Percentiles rank a stretch among this genome's conserved stretches.
Conservation (phyloP, 2,888 invertebrate species). For the Steromphala cineraria region DNA sequence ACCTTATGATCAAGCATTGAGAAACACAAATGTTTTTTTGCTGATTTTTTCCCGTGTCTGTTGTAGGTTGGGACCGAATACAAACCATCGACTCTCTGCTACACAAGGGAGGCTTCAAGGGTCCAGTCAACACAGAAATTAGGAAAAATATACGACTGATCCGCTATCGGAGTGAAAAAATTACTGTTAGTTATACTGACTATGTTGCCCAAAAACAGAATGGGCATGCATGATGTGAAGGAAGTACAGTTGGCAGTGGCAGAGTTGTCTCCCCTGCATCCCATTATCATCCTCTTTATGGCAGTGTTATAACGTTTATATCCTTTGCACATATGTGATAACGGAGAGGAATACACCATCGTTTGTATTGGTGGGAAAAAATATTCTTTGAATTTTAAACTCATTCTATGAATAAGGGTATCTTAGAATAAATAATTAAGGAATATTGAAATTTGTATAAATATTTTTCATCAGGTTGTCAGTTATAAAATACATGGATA, state of each 20-base stretch:
- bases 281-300: too few species aligned
- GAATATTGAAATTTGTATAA: too few species aligned
- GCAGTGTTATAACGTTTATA: too few species aligned
- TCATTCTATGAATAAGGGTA: too few species aligned
- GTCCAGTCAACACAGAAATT: conserved; percentile 76
- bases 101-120: conserved; percentile 97
- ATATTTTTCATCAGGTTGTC: too few species aligned
- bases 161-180: conserved; percentile 96
- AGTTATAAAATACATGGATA: too few species aligned
- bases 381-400: too few species aligned
- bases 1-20: too few species aligned
- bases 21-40: too few species aligned
- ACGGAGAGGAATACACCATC: neutral
- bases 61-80: conserved; percentile 96
- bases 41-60: neutral
- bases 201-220: conserved; percentile 69
- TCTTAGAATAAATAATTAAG: too few species aligned
- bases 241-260: conserved; percentile 50
- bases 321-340: neutral
- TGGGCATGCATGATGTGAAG: conserved; percentile 67
- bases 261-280: neutral
- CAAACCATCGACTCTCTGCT: conserved; percentile 98
- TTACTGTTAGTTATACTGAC: conserved; percentile 78
- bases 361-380: neutral
- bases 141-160: conserved; percentile 94